Conservation (phyloP, 2,888 invertebrate species). For the Brenthis hecate region DNA sequence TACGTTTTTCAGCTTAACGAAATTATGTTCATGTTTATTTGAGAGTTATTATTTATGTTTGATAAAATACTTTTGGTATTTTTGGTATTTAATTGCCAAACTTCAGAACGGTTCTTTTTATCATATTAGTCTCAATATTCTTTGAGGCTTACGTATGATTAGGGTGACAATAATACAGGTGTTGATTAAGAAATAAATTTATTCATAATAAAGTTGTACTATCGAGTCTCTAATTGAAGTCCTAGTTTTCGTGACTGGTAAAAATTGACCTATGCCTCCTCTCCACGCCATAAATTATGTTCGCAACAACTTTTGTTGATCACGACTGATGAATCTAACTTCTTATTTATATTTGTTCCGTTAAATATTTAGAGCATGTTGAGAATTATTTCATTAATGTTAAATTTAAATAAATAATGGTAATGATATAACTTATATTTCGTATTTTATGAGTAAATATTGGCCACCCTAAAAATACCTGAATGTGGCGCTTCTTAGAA, state of each 20-base stretch:
- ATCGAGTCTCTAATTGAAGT: no score
- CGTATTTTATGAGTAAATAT: neutral
- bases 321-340: no score
- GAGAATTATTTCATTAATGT: no score
- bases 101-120: neutral
- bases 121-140: neutral
- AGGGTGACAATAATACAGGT: neutral
- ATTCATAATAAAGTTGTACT: no score
- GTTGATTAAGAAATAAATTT: neutral
- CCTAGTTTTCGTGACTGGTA: no score
- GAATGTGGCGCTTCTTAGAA: conserved; percentile 32
- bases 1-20: neutral
- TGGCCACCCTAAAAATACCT: conserved; percentile 30
- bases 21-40: neutral
- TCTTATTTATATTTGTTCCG: no score
- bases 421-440: neutral
- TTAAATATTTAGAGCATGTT: no score
- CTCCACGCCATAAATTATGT: no score
- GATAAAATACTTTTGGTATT: neutral
- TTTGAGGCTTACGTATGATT: neutral
- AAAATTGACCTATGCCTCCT: no score
- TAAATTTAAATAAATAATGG: no score
- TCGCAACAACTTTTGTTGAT: no score
- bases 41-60: neutral
- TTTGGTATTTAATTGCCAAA: neutral